Percentiles rank a stretch among this genome's conserved stretches.
phyloP scores from a whole-genome alignment of 2,888 invertebrate genomes.

The Podotricha telesiphe region DNA sequence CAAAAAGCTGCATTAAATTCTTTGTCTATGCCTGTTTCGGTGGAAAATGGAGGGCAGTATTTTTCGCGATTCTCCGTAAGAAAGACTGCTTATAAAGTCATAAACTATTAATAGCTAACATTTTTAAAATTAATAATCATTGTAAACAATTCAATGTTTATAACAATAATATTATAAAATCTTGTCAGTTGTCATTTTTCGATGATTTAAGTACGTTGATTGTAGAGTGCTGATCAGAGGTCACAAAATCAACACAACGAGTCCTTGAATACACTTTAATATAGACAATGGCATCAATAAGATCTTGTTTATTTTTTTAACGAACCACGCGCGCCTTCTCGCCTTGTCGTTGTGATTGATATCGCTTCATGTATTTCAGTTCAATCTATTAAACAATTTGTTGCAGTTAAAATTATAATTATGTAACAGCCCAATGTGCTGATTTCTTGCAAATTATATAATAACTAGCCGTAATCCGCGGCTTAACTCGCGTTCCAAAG shows the following conservation, averaged over 20 bases:
- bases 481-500: too few relatives aligned
- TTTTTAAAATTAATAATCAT: neutral
- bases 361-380: conserved; percentile 10
- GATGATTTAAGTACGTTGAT: conserved; percentile 19
- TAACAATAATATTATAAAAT: conserved; percentile 7
- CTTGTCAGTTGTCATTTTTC: conserved; percentile 20
- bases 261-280: conserved; percentile 50
- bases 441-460: neutral
- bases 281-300: conserved; percentile 48
- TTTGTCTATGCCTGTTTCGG: too few relatives aligned
- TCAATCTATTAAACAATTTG: conserved; percentile 1
- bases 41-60: too few relatives aligned
- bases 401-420: neutral
- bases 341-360: conserved; percentile 28
- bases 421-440: neutral
- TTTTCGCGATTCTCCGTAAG: too few relatives aligned
- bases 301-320: conserved; percentile 47
- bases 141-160: neutral
- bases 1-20: too few relatives aligned
- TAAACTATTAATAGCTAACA: too few relatives aligned
- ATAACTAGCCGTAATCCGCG: too few relatives aligned
- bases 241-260: conserved; percentile 24
- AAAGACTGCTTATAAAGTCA: too few relatives aligned
- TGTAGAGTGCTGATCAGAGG: conserved; percentile 14
- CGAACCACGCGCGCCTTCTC: conserved; percentile 37